Conservation (phyloP, 2,113 vertebrate genomes). For the Ranitomeya variabilis region DNA sequence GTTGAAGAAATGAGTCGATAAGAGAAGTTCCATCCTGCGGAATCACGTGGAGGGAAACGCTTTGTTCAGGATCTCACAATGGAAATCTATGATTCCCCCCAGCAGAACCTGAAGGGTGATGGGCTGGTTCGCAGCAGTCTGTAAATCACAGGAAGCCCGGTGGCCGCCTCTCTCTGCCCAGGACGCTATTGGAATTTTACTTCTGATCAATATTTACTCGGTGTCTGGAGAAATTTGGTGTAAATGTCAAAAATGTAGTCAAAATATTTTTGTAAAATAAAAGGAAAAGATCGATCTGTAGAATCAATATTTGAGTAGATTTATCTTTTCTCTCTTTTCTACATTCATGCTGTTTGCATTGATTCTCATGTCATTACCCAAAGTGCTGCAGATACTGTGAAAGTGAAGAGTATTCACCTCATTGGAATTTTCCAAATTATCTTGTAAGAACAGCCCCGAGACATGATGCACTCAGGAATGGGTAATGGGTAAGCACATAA, state of each 20-base stretch:
- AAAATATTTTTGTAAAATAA: constrained; percentile 3
- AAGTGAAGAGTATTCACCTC: neutral
- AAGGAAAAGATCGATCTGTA: neutral
- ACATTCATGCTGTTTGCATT: neutral
- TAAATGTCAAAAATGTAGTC: constrained; percentile 1
- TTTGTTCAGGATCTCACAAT: neutral
- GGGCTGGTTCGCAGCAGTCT: neutral
- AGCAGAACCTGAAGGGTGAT: neutral
- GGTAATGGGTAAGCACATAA: no score
- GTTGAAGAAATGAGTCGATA: neutral
- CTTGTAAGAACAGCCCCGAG: no score
- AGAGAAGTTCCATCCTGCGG: neutral
- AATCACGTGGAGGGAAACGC: neutral
- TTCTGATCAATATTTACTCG: neutral
- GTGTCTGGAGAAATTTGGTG: neutral
- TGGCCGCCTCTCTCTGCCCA: neutral
- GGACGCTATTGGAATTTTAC: neutral
- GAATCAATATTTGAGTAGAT: constrained; percentile 10
- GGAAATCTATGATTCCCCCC: neutral
- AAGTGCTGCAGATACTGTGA: neutral
- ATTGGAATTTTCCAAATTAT: no score
- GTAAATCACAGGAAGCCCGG: neutral
- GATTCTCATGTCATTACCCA: neutral
- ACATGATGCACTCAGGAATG: no score
- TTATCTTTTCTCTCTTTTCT: neutral